Conservation (phyloP, 2,113 vertebrate species). For the Centropus bengalensis region DNA sequence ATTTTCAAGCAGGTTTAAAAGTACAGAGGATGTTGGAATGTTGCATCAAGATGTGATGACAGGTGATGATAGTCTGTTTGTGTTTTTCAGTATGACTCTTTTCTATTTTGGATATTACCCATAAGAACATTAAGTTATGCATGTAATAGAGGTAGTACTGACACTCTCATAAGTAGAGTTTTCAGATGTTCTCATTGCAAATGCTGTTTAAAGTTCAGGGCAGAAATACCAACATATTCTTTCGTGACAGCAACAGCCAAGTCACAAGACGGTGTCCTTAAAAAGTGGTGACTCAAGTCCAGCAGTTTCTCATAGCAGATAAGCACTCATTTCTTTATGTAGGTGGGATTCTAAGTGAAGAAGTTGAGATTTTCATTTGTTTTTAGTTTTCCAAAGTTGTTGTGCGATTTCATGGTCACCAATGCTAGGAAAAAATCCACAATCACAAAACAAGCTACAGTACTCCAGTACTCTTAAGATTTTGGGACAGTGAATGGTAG, state of each 20-base stretch:
- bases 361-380: rapidly evolving
- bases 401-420: not conserved
- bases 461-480: not conserved
- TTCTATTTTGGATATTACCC: not conserved
- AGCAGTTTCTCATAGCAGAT: not conserved
- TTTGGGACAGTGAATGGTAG: not conserved
- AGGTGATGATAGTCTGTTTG: not conserved
- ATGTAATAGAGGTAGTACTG: not conserved
- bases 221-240: slow-evolving; percentile 14
- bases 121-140: not conserved
- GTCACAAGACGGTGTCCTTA: not conserved
- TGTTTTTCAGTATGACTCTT: not conserved
- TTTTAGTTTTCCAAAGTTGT: not conserved
- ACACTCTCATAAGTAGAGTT: not conserved
- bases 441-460: not conserved
- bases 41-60: not conserved
- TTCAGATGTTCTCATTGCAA: not conserved
- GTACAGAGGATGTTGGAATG: not conserved
- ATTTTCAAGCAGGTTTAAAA: not conserved
- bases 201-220: not conserved
- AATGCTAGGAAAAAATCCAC: not conserved
- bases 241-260: not conserved
- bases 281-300: not conserved
- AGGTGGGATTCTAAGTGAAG: not conserved
- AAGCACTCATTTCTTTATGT: not conserved